These are phyloP conservation scores for Dynastes hyllus DNA, from an alignment of 2,888 invertebrate species.

Conservation along the genomic window DNA sequence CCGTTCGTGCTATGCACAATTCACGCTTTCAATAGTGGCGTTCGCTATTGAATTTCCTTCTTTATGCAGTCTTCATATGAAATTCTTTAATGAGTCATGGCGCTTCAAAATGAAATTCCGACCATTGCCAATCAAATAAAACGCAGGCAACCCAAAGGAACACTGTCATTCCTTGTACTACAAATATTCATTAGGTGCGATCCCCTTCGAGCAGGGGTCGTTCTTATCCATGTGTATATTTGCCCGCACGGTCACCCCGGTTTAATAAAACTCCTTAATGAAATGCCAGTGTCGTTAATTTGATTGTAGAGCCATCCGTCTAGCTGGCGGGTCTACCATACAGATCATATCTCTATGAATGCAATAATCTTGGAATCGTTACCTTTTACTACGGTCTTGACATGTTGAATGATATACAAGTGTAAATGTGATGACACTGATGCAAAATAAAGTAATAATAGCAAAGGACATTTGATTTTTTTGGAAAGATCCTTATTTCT, in stretches of 20 bases:
- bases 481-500: too few species aligned
- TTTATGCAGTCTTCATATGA: slow-evolving; percentile 16
- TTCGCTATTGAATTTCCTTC: slow-evolving; percentile 10
- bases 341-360: slow-evolving; percentile 18
- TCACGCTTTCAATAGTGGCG: background rate
- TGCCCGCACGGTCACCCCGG: slow-evolving; percentile 63
- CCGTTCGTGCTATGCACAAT: background rate
- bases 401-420: too few species aligned
- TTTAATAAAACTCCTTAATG: slow-evolving; percentile 69
- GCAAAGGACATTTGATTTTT: too few species aligned
- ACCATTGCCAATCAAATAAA: slow-evolving; percentile 65
- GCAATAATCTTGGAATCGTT: background rate
- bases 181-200: slow-evolving; percentile 68
- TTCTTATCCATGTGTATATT: slow-evolving; percentile 54
- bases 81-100: slow-evolving; percentile 56
- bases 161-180: slow-evolving; percentile 66
- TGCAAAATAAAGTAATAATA: too few species aligned
- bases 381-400: too few species aligned
- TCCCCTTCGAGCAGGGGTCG: slow-evolving; percentile 57
- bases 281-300: slow-evolving; percentile 68
- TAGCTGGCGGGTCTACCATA: slow-evolving; percentile 29
- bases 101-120: slow-evolving; percentile 61
- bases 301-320: slow-evolving; percentile 66
- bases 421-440: too few species aligned
- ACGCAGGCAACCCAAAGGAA: slow-evolving; percentile 67